These are phyloP conservation scores for Orius laevigatus DNA, from an alignment of 1,140 invertebrate genomes.

Conservation along the genomic window DNA sequence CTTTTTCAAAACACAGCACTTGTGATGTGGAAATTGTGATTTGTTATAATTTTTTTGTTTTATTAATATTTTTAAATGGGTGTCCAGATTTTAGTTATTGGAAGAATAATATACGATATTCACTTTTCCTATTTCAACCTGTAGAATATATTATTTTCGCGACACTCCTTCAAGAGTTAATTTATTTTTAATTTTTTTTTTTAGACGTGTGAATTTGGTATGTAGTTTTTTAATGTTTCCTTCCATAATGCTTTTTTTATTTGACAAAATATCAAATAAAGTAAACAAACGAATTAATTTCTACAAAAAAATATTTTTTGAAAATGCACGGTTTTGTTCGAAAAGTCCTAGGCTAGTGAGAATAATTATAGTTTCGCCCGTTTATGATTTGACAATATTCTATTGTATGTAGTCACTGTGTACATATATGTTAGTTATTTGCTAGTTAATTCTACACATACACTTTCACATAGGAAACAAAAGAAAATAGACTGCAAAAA, in stretches of 20 bases:
- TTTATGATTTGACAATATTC: slow-evolving; percentile 6
- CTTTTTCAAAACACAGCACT: slow-evolving; percentile 8
- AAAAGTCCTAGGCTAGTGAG: slow-evolving; percentile 3
- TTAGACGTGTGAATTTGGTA: neutral
- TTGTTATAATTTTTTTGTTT: slow-evolving; percentile 9
- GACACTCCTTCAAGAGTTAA: too few relatives aligned
- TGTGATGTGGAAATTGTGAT: slow-evolving; percentile 15
- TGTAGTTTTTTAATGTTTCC: neutral
- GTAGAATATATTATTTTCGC: too few relatives aligned
- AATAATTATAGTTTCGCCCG: slow-evolving; percentile 1
- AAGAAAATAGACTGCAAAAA: slow-evolving; percentile 14
- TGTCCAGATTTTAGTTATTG: neutral
- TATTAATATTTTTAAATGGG: slow-evolving; percentile 4
- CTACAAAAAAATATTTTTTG: slow-evolving; percentile 1
- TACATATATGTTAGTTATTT: slow-evolving; percentile 12
- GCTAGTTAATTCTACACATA: slow-evolving; percentile 12
- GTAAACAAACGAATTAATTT: neutral
- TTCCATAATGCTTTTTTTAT: neutral
- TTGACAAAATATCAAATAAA: neutral
- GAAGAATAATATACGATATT: neutral
- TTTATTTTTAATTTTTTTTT: too few relatives aligned
- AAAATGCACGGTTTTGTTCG: neutral
- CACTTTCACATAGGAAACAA: slow-evolving; percentile 11
- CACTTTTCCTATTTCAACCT: slow-evolving; percentile 1
- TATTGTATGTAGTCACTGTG: slow-evolving; percentile 9